Evolutionary conservation across 1,140 invertebrate genomes (phyloP), one percentile per base, ranked within the genome.

Genomic region (Drosophila melanica): DNA sequence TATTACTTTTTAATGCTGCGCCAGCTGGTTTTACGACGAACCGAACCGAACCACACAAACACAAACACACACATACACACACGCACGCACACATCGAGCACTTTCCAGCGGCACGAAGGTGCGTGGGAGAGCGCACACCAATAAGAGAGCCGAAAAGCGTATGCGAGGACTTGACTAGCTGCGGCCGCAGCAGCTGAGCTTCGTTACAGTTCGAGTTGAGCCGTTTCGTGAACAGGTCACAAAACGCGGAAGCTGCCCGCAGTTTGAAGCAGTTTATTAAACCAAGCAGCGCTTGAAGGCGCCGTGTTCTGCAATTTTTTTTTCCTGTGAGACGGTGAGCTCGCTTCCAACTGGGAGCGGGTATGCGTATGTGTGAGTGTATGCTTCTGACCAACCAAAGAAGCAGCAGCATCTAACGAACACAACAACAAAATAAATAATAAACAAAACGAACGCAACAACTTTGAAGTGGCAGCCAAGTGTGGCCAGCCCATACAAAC

Each of bases 1-100:
- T 89, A 89, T 89, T 89, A 89, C 84, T 89, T 89, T 89, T 89
- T 89, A 89, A 89, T 89, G 84, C 84, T 89, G 84, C 70, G 79
- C 84, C 84, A 89, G 84, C 84, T 89, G 84, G 84, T 78, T 68
- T 89, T 75, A 62, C 69, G 51, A 57, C 69, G 48, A 50, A 51
- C 27, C 70, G 45, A 39, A 62, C 23, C 44, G 2, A 33, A 0
- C 0, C 30, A 33, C 6, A 8, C 30, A 8, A 0, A 35, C 64
- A 42, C 65, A 1, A 37, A 48, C 44, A n/a, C 14, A 47, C 27
- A 48, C 50, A 39, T 47, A 54, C 41, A 48, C 42, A 48, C 51
- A 68, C 30, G 48, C 35, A 47, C 41, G 54, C 35, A 41, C 14
- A 53, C 23, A 30, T 20, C 16, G 57, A 58, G 41, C 44, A 18